phyloP scores from a whole-genome alignment of 2,888 invertebrate genomes.

The Cecidostiba fungosa region DNA sequence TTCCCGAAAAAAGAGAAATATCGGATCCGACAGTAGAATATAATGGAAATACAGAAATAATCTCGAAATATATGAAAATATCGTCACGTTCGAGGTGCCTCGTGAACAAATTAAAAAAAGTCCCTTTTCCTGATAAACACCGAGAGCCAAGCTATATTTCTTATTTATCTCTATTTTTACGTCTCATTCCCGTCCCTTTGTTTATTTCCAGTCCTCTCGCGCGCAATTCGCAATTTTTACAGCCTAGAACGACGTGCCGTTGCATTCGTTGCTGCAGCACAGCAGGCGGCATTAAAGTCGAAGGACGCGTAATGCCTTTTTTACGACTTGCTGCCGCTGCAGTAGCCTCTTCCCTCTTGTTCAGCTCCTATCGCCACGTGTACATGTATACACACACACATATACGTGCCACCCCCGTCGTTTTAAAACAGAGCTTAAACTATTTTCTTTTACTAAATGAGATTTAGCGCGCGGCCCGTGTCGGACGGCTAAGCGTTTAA shows the following conservation, averaged over 20 bases:
- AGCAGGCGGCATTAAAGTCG: slow-evolving; percentile 28
- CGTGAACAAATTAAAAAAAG: neutral
- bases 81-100: too few species aligned
- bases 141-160: neutral
- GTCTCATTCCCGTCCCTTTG: slow-evolving; percentile 5
- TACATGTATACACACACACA: neutral
- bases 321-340: slow-evolving; percentile 39
- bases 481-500: slow-evolving; percentile 1
- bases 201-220: slow-evolving; percentile 16
- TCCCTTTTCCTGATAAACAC: neutral
- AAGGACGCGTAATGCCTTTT: slow-evolving; percentile 49
- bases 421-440: slow-evolving; percentile 41
- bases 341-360: neutral
- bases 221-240: slow-evolving; percentile 55
- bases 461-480: neutral
- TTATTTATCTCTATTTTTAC: slow-evolving; percentile 20
- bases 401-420: neutral
- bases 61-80: too few species aligned
- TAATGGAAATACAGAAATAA: neutral
- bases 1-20: neutral
- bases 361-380: neutral
- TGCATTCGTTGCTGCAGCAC: slow-evolving; percentile 14
- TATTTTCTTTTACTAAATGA: slow-evolving; percentile 38
- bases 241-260: slow-evolving; percentile 18
- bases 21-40: neutral